phyloP scores from a whole-genome alignment of 2,888 invertebrate genomes.

The Cephus nigrinus region DNA sequence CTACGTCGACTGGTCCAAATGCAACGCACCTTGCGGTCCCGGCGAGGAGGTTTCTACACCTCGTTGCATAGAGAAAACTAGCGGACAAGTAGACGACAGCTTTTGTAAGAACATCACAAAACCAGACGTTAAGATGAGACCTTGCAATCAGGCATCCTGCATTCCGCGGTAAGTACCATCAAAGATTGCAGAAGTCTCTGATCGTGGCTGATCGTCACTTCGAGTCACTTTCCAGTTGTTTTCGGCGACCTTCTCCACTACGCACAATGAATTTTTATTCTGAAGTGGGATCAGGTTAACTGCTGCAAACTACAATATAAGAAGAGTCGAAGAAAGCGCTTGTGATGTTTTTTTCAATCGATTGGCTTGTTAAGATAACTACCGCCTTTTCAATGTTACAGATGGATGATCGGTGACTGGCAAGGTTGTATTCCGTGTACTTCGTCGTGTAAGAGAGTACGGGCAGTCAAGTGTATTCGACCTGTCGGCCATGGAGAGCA shows the following conservation, averaged over 20 bases:
- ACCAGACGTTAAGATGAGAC: constrained; percentile 60
- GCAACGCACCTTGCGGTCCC: constrained; percentile 70
- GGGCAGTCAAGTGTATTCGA: constrained; percentile 55
- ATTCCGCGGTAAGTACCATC: constrained; percentile 34
- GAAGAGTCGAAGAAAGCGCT: too few relatives aligned
- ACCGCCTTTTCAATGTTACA: constrained; percentile 21
- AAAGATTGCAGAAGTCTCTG: too few relatives aligned
- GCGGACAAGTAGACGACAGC: constrained; percentile 68
- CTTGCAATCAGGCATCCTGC: constrained; percentile 68
- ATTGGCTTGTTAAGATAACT: too few relatives aligned
- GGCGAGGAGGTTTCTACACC: constrained; percentile 65
- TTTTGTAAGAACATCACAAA: constrained; percentile 47
- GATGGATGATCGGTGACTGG: constrained; percentile 64
- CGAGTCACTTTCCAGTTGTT: too few relatives aligned
- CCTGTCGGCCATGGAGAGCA: constrained; percentile 59
- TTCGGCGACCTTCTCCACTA: too few relatives aligned
- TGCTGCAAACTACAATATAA: too few relatives aligned
- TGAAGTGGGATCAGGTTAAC: too few relatives aligned
- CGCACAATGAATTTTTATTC: too few relatives aligned
- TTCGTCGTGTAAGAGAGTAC: constrained; percentile 39
- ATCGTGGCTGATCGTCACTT: too few relatives aligned
- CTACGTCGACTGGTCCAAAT: constrained; percentile 68
- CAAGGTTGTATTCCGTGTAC: constrained; percentile 53
- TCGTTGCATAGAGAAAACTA: constrained; percentile 68
- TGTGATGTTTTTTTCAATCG: too few relatives aligned